Evolutionary conservation across 1,140 invertebrate species (phyloP).

Genomic region (Limonius californicus): DNA sequence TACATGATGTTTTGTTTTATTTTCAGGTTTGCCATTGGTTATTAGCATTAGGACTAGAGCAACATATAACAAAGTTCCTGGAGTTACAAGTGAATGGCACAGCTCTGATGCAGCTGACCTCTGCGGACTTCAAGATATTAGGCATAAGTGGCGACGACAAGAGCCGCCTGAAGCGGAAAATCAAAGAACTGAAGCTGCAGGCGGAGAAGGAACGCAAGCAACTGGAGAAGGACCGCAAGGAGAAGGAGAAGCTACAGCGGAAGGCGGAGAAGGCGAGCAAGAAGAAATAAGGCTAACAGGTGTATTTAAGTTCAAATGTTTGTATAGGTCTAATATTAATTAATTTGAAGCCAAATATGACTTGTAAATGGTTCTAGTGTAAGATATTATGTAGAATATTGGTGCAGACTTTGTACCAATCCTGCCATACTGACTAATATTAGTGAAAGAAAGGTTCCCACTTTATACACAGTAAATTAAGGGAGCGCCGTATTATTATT

Average conservation of each 20-base stretch:
- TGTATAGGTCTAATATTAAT: conserved; percentile 7
- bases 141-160: conserved; percentile 79
- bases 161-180: conserved; percentile 76
- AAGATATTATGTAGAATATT: conserved; percentile 4
- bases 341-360: conserved; percentile 14
- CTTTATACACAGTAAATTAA: neutral
- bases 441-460: neutral
- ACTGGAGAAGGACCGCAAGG: conserved; percentile 70
- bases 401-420: conserved; percentile 4
- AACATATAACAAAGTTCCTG: conserved; percentile 78
- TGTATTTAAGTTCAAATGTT: neutral
- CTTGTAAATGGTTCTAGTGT: conserved; percentile 14
- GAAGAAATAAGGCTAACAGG: conserved; percentile 53
- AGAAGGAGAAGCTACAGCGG: conserved; percentile 67
- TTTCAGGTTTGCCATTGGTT: conserved; percentile 85
- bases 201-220: conserved; percentile 76
- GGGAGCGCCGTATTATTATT: neutral
- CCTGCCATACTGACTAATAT: conserved; percentile 3
- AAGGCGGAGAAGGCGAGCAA: conserved; percentile 70
- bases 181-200: conserved; percentile 78
- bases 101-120: conserved; percentile 76
- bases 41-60: conserved; percentile 72
- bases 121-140: conserved; percentile 81
- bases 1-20: too few relatives aligned
- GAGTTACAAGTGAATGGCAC: conserved; percentile 81